phyloP scores from a whole-genome alignment of 2,113 vertebrate species.

The Struthidea cinerea region DNA sequence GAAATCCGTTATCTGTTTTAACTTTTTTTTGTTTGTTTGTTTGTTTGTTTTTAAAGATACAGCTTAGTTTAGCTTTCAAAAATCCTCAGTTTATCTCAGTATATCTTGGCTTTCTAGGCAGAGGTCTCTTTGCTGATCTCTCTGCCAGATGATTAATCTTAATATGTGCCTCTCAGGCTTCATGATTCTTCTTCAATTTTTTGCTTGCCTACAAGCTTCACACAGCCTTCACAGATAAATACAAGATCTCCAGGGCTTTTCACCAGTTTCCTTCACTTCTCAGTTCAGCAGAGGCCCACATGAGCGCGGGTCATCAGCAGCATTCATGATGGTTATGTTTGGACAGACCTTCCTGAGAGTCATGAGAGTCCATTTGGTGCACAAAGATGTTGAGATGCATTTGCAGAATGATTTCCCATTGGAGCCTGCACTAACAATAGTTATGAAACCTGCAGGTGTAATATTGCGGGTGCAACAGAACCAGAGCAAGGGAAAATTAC shows the following conservation, averaged over 20 bases:
- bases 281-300: background rate
- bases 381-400: background rate
- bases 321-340: background rate
- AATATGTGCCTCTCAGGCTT: background rate
- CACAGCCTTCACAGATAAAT: background rate
- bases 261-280: background rate
- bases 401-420: background rate
- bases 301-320: accelerated
- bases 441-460: background rate
- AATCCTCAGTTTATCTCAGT: background rate
- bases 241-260: background rate
- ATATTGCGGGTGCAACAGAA: background rate
- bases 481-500: background rate
- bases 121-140: background rate
- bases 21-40: background rate
- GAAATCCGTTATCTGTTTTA: background rate
- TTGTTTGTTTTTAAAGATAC: background rate
- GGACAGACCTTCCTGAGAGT: background rate
- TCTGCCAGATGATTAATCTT: background rate
- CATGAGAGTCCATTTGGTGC: background rate
- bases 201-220: background rate
- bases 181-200: background rate
- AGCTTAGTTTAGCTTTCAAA: background rate
- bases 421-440: background rate
- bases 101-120: background rate